These are phyloP conservation scores for Porphyrio hochstetteri DNA, from an alignment of 2,113 vertebrate species.

Conservation along the genomic window DNA sequence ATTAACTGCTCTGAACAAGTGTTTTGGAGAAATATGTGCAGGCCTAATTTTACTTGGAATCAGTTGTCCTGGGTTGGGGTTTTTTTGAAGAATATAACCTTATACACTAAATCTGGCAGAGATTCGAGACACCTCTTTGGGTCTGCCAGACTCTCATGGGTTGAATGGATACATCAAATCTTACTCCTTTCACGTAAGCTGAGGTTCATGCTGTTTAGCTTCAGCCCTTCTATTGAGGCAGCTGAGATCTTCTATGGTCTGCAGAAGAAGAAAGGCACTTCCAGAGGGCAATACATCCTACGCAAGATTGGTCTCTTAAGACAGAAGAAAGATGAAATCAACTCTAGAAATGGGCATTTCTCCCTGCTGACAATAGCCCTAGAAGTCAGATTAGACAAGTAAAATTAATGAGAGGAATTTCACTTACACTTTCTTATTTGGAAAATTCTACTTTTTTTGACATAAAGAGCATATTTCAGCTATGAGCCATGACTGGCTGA, in stretches of 20 bases:
- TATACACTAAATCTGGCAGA: background rate
- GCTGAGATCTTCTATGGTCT: background rate
- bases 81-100: background rate
- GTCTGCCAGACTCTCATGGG: background rate
- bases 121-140: background rate
- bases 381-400: background rate
- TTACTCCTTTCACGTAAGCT: background rate
- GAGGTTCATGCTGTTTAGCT: background rate
- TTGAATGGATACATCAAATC: background rate
- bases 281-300: background rate
- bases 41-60: background rate
- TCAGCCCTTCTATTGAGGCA: background rate
- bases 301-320: rapidly evolving
- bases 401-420: background rate
- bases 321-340: background rate
- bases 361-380: background rate
- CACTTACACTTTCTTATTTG: background rate
- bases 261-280: background rate
- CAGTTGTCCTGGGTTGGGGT: background rate
- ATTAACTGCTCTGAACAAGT: background rate
- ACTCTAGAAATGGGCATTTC: background rate
- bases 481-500: background rate
- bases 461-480: background rate
- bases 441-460: background rate
- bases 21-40: background rate